Conservation (phyloP, 2,888 invertebrate species). For the Noctua fimbriata region DNA sequence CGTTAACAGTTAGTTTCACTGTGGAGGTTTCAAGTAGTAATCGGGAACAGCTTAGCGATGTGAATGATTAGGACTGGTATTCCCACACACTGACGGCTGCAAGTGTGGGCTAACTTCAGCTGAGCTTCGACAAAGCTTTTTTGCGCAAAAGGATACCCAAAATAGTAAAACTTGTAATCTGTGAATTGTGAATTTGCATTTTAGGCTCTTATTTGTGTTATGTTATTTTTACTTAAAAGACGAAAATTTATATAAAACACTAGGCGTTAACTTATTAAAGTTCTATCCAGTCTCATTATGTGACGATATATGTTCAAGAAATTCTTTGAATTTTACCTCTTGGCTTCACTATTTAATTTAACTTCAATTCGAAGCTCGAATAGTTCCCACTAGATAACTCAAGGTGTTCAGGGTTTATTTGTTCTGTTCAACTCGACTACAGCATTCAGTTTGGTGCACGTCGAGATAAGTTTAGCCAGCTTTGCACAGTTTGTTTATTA, state of each 20-base stretch:
- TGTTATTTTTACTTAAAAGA: background rate
- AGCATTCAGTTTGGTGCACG: conserved; percentile 23
- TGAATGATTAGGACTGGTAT: too few relatives aligned
- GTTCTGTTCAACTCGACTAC: conserved; percentile 29
- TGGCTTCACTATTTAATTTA: conserved; percentile 7
- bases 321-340: background rate
- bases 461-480: conserved; percentile 10
- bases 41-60: too few relatives aligned
- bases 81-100: too few relatives aligned
- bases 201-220: background rate
- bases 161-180: background rate
- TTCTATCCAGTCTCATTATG: background rate
- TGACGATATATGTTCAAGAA: background rate
- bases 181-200: background rate
- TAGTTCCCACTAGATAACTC: conserved; percentile 14
- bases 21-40: too few relatives aligned
- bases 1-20: too few relatives aligned
- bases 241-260: background rate
- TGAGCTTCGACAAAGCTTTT: too few relatives aligned
- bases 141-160: too few relatives aligned
- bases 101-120: too few relatives aligned
- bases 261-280: background rate
- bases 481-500: background rate
- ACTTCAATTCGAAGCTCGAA: background rate
- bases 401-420: conserved; percentile 29